Evolutionary conservation across 2,113 vertebrate species (phyloP).

Genomic region (Trinectes maculatus): DNA sequence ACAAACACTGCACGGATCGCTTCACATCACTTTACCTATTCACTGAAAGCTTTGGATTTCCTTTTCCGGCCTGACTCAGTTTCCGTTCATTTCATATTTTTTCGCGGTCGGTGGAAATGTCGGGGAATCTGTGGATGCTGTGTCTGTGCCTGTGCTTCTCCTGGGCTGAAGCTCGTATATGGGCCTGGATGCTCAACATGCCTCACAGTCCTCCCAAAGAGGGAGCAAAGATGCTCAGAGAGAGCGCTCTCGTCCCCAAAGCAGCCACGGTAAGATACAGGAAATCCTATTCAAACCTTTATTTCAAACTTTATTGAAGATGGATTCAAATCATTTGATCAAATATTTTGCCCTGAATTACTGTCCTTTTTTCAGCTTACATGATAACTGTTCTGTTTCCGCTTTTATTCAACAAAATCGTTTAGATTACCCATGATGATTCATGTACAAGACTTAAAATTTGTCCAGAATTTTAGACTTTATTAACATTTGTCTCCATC

Average conservation of each 20-base stretch:
- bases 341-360: neutral
- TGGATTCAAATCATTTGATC: neutral
- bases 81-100: neutral
- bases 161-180: conserved; percentile 78
- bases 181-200: conserved; percentile 91
- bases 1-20: conserved; percentile 25
- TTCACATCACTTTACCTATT: conserved; percentile 3
- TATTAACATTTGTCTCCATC: neutral
- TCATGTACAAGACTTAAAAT: neutral
- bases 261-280: conserved; percentile 76
- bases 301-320: neutral
- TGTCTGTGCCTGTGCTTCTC: conserved; percentile 69
- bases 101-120: conserved; percentile 47
- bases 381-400: too few species aligned
- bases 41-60: conserved; percentile 10
- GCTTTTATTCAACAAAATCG: too few species aligned
- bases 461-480: neutral
- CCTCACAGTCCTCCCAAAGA: conserved; percentile 82
- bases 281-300: neutral
- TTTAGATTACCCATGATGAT: neutral
- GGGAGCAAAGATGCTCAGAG: conserved; percentile 53
- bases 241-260: conserved; percentile 38
- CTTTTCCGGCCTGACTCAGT: neutral
- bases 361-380: neutral
- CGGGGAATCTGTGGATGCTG: conserved; percentile 52